Evolutionary conservation across 1,140 invertebrate species (phyloP), one percentile per base, ranked within the genome.

Genomic region (Metaphire vulgaris): DNA sequence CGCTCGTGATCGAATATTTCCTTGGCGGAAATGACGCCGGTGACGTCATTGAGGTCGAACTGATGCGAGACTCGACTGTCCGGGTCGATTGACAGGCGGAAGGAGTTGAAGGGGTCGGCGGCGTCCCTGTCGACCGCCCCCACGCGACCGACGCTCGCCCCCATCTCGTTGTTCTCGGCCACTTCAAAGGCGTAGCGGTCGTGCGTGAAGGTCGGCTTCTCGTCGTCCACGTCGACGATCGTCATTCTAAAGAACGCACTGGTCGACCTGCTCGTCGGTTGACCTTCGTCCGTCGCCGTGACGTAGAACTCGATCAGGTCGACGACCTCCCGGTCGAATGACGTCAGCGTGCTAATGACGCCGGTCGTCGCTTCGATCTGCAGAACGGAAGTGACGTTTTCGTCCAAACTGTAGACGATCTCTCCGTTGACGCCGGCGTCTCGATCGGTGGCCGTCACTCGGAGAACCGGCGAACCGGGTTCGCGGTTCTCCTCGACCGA

Each of bases 361-460:
- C 77, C 77, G 0, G 74, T 76, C 26, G n/a, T 73, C 29, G 41
- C 29, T 2, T 78, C 65, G n/a, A 76, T 41, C 69, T 33, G 26
- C 21, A 78, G 29, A 0, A 75, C 32, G 21, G 67, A 65, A 15
- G 34, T 64, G 1, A 69, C 73, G 30, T 41, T 64, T 21, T 41
- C 41, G 0, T 90, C 64, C 1, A 78, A 33, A n/a, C 92, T 93
- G 87, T 96, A 98, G 0, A 93, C 95, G 79, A 99, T 92, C 85
- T 95, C 94, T 21, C 94, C 93, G 86, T 99, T 99, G 82, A 97
- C 94, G 0, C 93, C 94, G 1, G 91, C 91, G 85, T 99, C 97
- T 21, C 87, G 89, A 84, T 99, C 97, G 69, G 89, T 90, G 0
- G 95, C 96, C 26, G 89, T 89, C 0, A 96, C 91, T 80, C 91